phyloP scores from a whole-genome alignment of 2,797 vertebrate species.

The Hozukius guyotensis region DNA sequence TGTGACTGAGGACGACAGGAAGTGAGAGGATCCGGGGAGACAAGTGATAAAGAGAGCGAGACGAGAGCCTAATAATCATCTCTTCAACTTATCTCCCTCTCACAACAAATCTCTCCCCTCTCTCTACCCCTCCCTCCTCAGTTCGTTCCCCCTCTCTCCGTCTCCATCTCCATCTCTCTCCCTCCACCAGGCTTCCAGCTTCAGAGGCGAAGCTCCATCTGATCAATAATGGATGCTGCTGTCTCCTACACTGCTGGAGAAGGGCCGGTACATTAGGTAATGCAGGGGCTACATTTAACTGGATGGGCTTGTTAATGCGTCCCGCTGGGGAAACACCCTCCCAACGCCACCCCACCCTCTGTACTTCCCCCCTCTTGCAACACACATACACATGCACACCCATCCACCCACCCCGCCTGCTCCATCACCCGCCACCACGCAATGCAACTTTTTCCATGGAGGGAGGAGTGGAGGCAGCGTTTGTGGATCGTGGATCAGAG shows the following conservation, averaged over 20 bases:
- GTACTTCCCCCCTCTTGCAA: conserved; percentile 7
- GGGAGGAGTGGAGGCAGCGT: conserved; percentile 19
- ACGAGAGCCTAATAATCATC: conserved; percentile 65
- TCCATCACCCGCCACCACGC: conserved; percentile 11
- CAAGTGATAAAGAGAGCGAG: conserved; percentile 43
- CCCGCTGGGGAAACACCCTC: conserved; percentile 78
- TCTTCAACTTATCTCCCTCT: conserved; percentile 73
- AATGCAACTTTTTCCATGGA: conserved; percentile 50
- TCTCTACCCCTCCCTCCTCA: conserved; percentile 43
- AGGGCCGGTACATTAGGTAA: conserved; percentile 86
- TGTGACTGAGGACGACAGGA: conserved; percentile 51
- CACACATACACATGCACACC: conserved; percentile 31
- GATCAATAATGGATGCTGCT: conserved; percentile 88
- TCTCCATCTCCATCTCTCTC: conserved; percentile 47
- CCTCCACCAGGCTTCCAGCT: conserved; percentile 73
- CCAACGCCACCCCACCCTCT: conserved; percentile 11
- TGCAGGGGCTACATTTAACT: conserved; percentile 88
- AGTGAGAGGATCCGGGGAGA: conserved; percentile 24
- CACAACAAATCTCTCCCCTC: conserved; percentile 73
- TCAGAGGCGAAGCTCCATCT: conserved; percentile 83
- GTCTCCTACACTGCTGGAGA: conserved; percentile 83
- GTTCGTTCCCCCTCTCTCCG: conserved; percentile 19
- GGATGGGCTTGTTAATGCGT: conserved; percentile 89
- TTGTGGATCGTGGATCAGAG: conserved; percentile 55
- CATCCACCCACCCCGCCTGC: background rate